These are phyloP conservation scores for Siniperca undulata DNA, from an alignment of 2,797 vertebrate species.

Conservation along the genomic window DNA sequence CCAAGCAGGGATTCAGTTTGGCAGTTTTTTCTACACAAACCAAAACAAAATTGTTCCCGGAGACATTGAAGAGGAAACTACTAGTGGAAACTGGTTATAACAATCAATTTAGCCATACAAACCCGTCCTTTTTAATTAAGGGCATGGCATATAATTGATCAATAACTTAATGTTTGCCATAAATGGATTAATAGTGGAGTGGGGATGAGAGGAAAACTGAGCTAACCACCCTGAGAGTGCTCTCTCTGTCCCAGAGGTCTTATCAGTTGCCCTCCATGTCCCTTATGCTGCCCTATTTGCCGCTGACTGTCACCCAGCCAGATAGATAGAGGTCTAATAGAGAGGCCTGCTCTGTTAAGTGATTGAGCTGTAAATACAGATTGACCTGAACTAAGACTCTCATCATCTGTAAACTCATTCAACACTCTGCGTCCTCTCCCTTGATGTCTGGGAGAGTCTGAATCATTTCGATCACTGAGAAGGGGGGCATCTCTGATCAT, in stretches of 20 bases:
- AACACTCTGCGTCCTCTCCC: constrained; percentile 69
- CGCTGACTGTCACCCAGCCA: constrained; percentile 71
- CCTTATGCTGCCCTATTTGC: constrained; percentile 64
- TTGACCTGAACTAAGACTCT: constrained; percentile 88
- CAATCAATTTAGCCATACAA: not conserved
- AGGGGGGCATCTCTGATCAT: constrained; percentile 52
- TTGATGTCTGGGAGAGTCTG: constrained; percentile 56
- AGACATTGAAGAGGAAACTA: not conserved
- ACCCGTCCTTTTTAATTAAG: constrained; percentile 34
- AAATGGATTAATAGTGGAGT: constrained; percentile 51
- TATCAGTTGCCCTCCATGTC: constrained; percentile 73
- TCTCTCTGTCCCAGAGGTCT: constrained; percentile 69
- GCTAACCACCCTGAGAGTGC: constrained; percentile 38
- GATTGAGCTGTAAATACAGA: constrained; percentile 85
- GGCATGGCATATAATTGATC: constrained; percentile 35
- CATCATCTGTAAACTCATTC: constrained; percentile 83
- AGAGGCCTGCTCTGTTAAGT: constrained; percentile 75
- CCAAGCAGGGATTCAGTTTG: not conserved
- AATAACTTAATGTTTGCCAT: constrained; percentile 54
- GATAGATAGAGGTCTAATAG: constrained; percentile 79
- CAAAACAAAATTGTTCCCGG: constrained; percentile 9
- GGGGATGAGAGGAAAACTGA: constrained; percentile 50
- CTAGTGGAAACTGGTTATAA: not conserved
- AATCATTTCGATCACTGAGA: constrained; percentile 64
- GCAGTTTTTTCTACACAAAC: constrained; percentile 1